Conservation (phyloP, 2,113 vertebrate species). For the Nannobrachium achirus region DNA sequence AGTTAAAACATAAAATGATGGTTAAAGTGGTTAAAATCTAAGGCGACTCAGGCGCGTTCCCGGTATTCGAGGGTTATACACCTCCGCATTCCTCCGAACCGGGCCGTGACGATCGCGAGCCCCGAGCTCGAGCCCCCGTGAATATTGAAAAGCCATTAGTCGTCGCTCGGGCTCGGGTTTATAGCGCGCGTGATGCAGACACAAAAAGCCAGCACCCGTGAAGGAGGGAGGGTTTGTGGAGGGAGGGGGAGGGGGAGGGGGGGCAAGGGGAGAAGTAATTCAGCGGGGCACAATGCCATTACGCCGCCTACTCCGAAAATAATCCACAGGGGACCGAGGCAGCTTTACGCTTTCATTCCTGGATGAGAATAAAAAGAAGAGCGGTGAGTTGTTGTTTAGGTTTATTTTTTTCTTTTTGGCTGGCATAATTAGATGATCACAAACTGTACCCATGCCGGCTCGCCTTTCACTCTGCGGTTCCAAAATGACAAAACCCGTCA, state of each 20-base stretch:
- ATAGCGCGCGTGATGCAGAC: conserved; percentile 36
- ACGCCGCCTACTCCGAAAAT: conserved; percentile 72
- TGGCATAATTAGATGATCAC: conserved; percentile 86
- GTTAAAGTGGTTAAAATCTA: no score
- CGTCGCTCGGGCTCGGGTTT: conserved; percentile 46
- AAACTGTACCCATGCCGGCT: conserved; percentile 84
- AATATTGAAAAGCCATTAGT: conserved; percentile 46
- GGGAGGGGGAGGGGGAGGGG: conserved; percentile 35
- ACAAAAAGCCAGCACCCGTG: conserved; percentile 49
- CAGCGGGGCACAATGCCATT: conserved; percentile 71
- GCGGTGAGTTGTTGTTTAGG: no score
- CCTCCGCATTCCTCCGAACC: background rate
- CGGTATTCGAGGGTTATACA: background rate
- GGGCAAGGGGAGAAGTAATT: conserved; percentile 63
- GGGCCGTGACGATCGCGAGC: conserved; percentile 12
- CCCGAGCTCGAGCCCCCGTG: conserved; percentile 18
- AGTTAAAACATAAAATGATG: no score
- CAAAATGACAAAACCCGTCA: conserved; percentile 91
- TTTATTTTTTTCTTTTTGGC: background rate
- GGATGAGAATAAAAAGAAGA: conserved; percentile 80
- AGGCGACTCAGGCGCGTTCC: no score
- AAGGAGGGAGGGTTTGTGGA: conserved; percentile 44
- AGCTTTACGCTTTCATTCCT: conserved; percentile 71
- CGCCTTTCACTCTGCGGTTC: conserved; percentile 88
- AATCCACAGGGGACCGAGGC: conserved; percentile 72